Base-by-base conservation (phyloP, 2,888 invertebrate species). In the Leistus spinibarbis region DNA sequence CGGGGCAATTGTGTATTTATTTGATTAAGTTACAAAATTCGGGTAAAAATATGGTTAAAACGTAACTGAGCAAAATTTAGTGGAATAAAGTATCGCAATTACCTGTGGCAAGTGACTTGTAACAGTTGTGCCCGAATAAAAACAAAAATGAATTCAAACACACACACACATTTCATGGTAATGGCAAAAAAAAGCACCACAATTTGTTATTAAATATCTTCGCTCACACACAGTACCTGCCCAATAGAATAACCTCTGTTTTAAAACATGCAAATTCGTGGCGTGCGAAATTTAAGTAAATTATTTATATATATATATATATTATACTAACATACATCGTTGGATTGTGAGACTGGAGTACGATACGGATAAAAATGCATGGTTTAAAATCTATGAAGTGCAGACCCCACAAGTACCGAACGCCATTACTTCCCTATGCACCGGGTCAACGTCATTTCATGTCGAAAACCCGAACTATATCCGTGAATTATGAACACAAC, bases 191-290 rank as follows among this genome's bases (percentile, higher is more conserved):
- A 76, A 62, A 75, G 81, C 81, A 82, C 82, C 82, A 82, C 82
- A 82, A 81, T 80, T 81, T 81, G 80, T 81, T 82, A 80, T 79
- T 82, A 82, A 82, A 79, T 82, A 82, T 82, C 82, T n/a, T n/a
- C n/a, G n/a, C n/a, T n/a, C n/a, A n/a, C n/a, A n/a, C n/a, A 82
- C 82, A 82, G 82, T 81, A 80, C 69, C 75, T 75, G 75, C 40
- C 64, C 75, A 74, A 74, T 65, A 69, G 63, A n/a, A 63, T 75
- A 69, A 72, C 40, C 40, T 40, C 40, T 40, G 40, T 40, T 40
- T 40, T 3, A 40, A 40, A 40, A 40, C 4, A 10, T 10, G 40
- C 13, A 40, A 40, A 10, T 40, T 40, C 1, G 40, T 5, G 66
- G 56, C 68, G 69, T 54, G 62, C 53, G 60, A 64, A 64, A 40